These are phyloP conservation scores for Harpalus rufipes DNA, from an alignment of 2,888 invertebrate genomes.

Conservation along the genomic window DNA sequence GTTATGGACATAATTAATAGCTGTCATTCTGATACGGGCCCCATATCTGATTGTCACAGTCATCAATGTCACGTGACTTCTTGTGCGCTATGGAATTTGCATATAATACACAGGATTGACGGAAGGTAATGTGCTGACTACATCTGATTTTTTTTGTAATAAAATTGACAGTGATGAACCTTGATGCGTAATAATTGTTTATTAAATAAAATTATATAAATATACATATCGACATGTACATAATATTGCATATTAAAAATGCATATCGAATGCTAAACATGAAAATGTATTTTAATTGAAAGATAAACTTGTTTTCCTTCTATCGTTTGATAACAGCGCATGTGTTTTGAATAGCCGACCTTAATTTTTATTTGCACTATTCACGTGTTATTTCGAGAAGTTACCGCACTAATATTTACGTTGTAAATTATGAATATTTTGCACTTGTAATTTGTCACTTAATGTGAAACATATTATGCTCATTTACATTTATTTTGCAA, in stretches of 20 bases:
- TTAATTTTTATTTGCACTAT: constrained; percentile 37
- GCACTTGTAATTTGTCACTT: not conserved
- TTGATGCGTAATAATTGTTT: too few species aligned
- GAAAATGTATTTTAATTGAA: constrained; percentile 27
- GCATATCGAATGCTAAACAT: not conserved
- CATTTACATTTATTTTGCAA: not conserved
- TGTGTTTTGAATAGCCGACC: constrained; percentile 15
- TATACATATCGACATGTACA: not conserved
- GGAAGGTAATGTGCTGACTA: too few species aligned
- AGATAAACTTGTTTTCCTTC: constrained; percentile 34
- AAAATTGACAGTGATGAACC: too few species aligned
- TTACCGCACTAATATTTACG: constrained; percentile 36
- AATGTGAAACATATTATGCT: constrained; percentile 4
- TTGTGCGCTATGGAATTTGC: too few species aligned
- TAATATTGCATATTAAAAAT: not conserved
- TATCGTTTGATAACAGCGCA: constrained; percentile 12
- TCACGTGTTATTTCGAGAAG: constrained; percentile 23
- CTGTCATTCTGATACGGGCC: too few species aligned
- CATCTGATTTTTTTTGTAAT: too few species aligned
- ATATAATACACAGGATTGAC: too few species aligned
- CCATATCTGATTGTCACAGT: too few species aligned
- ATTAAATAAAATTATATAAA: too few species aligned
- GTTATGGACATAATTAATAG: too few species aligned
- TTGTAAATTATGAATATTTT: constrained; percentile 4
- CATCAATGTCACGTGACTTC: too few species aligned